Evolutionary conservation across 2,888 invertebrate genomes (phyloP).

Genomic region (Stenichneumon culpator): DNA sequence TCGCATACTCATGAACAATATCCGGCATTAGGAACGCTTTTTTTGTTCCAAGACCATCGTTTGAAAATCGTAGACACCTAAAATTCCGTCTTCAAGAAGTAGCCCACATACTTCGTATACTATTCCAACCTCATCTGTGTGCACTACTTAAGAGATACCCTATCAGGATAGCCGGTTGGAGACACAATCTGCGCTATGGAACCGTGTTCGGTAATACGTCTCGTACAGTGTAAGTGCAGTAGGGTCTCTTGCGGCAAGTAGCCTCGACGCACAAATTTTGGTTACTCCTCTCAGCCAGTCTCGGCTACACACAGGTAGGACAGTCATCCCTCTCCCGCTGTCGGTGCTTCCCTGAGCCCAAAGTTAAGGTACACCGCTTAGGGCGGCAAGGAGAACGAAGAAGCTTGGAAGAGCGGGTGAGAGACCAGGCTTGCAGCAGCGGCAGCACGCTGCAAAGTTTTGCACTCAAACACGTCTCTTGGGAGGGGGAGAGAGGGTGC

Average conservation of each 20-base stretch:
- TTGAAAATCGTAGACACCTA: not conserved
- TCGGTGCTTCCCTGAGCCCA: constrained; percentile 41
- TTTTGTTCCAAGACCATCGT: not conserved
- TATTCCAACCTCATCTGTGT: constrained; percentile 32
- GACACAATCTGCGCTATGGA: not conserved
- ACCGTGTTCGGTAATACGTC: constrained; percentile 48
- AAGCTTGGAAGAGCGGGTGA: constrained; percentile 28
- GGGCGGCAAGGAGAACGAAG: constrained; percentile 60
- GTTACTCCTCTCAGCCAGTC: constrained; percentile 33
- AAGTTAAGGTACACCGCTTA: constrained; percentile 68
- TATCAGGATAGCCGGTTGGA: constrained; percentile 20
- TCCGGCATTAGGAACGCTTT: not conserved
- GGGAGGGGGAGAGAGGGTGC: constrained; percentile 38
- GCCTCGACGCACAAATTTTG: constrained; percentile 56
- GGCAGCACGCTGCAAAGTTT: constrained; percentile 60
- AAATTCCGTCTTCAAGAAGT: not conserved
- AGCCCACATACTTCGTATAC: not conserved
- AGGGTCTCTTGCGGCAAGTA: constrained; percentile 42
- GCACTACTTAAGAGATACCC: constrained; percentile 25
- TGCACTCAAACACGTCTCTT: constrained; percentile 64
- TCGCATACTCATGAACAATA: too few species aligned
- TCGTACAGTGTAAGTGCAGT: constrained; percentile 44
- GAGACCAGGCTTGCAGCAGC: constrained; percentile 31
- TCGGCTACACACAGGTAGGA: constrained; percentile 43
- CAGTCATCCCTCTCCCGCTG: constrained; percentile 6